phyloP scores from a whole-genome alignment of 2,113 vertebrate species.

The Spermophilus dauricus region DNA sequence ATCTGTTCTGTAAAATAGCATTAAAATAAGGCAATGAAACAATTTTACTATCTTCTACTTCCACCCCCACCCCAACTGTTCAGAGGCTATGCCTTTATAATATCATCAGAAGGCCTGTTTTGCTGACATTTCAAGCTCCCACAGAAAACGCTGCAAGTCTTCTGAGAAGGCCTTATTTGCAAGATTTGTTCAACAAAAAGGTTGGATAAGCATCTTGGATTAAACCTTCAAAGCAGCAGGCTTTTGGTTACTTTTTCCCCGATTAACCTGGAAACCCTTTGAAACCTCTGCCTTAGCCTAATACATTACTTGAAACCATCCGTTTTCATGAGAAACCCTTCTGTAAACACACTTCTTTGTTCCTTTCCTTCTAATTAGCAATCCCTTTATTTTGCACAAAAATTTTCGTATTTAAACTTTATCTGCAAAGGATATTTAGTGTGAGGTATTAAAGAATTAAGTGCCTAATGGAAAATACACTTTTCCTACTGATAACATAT shows the following conservation, averaged over 20 bases:
- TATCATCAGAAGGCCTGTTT: conserved; percentile 45
- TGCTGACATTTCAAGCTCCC: conserved; percentile 75
- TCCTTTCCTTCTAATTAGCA: conserved; percentile 66
- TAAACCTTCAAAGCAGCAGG: conserved; percentile 75
- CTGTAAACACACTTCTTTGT: conserved; percentile 52
- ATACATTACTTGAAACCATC: conserved; percentile 36
- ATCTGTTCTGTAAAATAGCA: neutral
- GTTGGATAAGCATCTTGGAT: conserved; percentile 77
- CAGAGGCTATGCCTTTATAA: neutral
- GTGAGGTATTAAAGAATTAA: conserved; percentile 74
- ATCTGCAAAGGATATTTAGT: conserved; percentile 71
- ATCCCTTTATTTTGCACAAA: conserved; percentile 68
- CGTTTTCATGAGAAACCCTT: conserved; percentile 49
- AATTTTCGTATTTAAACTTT: conserved; percentile 63
- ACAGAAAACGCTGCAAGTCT: conserved; percentile 57
- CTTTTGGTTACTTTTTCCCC: conserved; percentile 58
- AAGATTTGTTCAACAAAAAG: conserved; percentile 76
- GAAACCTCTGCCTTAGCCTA: conserved; percentile 70
- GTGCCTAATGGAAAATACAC: conserved; percentile 67
- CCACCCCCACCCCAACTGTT: conserved; percentile 42
- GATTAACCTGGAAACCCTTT: conserved; percentile 69
- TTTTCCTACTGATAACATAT: conserved; percentile 74
- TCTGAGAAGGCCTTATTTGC: conserved; percentile 69
- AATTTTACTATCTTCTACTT: conserved; percentile 32
- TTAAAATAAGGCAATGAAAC: conserved; percentile 1